Evolutionary conservation across 2,888 invertebrate genomes (phyloP).

Genomic region (Nebria brevicollis): DNA sequence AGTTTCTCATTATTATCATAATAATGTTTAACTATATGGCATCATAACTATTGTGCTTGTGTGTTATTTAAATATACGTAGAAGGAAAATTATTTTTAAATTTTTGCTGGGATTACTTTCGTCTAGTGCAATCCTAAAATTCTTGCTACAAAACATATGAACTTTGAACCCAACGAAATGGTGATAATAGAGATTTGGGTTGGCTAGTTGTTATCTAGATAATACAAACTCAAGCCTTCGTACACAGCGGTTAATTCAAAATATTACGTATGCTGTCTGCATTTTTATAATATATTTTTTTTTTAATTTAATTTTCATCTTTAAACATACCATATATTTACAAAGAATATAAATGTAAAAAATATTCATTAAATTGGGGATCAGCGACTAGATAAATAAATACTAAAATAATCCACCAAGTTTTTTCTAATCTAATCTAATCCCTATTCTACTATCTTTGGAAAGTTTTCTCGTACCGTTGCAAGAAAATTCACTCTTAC

Average conservation of each 20-base stretch:
- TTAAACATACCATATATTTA: too few species aligned
- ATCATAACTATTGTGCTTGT: too few species aligned
- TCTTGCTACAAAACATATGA: neutral
- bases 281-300: neutral
- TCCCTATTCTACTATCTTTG: neutral
- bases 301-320: too few species aligned
- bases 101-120: neutral
- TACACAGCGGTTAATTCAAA: neutral
- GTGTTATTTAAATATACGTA: neutral
- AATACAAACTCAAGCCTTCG: neutral
- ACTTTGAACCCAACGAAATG: neutral
- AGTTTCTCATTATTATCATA: too few species aligned
- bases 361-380: neutral
- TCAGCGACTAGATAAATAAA: neutral
- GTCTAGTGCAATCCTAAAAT: neutral
- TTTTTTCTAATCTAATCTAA: neutral
- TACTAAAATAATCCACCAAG: neutral
- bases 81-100: neutral
- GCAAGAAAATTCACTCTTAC: neutral
- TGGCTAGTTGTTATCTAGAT: conserved; percentile 7
- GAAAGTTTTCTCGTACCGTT: neutral
- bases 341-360: neutral
- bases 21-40: too few species aligned
- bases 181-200: conserved; percentile 9
- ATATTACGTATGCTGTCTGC: neutral